Percentiles rank a stretch among this genome's conserved stretches.
Conservation (phyloP, 2,888 invertebrate species). For the Synanthedon andrenaeformis region DNA sequence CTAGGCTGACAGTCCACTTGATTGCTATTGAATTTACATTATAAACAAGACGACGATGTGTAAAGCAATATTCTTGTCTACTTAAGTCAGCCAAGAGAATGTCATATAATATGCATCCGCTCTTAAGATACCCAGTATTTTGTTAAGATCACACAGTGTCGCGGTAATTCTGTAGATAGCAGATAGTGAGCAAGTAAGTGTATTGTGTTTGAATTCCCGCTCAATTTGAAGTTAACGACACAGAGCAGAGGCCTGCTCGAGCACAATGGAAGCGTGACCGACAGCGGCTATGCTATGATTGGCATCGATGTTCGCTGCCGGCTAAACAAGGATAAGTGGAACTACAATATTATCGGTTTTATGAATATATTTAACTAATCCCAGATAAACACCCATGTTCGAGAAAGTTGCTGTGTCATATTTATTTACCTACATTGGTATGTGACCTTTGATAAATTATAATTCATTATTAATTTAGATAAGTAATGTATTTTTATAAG, state of each 20-base stretch:
- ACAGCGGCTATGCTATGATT: slow-evolving; percentile 28
- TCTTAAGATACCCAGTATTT: too few relatives aligned
- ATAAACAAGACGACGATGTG: too few relatives aligned
- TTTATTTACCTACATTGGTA: too few relatives aligned
- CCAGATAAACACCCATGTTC: slow-evolving; percentile 8
- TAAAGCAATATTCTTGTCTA: too few relatives aligned
- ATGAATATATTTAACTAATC: slow-evolving; percentile 33
- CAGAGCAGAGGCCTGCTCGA: slow-evolving; percentile 9
- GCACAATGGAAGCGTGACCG: slow-evolving; percentile 60
- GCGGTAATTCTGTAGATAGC: neutral
- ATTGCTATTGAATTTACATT: too few relatives aligned
- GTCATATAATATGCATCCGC: too few relatives aligned
- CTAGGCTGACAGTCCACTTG: too few relatives aligned
- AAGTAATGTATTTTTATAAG: too few relatives aligned
- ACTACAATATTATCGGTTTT: slow-evolving; percentile 29
- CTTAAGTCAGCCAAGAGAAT: too few relatives aligned
- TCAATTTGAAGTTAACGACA: slow-evolving; percentile 33
- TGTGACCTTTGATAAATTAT: too few relatives aligned
- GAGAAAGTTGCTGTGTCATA: too few relatives aligned
- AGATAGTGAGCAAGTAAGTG: slow-evolving; percentile 2
- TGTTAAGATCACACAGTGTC: neutral
- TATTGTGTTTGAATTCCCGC: slow-evolving; percentile 33
- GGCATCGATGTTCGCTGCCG: slow-evolving; percentile 28
- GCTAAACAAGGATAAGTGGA: slow-evolving; percentile 28
- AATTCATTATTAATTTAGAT: too few relatives aligned